Evolutionary conservation across 2,113 vertebrate genomes (phyloP).

Genomic region (Mus musculus): GRCm39 chr3:60948501-60949000

Average conservation of each 20-base stretch:
- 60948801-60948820: neutral
- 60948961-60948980: neutral
- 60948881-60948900: neutral
- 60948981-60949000: neutral
- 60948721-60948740: neutral
- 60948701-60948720: neutral
- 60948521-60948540: neutral
- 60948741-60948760: neutral
- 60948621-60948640: neutral
- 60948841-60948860: neutral
- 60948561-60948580: neutral
- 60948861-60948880: neutral
- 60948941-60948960: neutral
- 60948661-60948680: neutral
- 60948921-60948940: neutral
- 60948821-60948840: neutral
- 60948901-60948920: neutral
- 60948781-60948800: neutral
- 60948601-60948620: neutral
- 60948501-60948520: neutral
- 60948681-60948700: neutral
- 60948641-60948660: neutral
- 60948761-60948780: too few species aligned
- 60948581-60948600: neutral
- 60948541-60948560: too few species aligned